These are phyloP conservation scores for Pituophis catenifer DNA, from an alignment of 2,113 vertebrate genomes.

Conservation along the genomic window DNA sequence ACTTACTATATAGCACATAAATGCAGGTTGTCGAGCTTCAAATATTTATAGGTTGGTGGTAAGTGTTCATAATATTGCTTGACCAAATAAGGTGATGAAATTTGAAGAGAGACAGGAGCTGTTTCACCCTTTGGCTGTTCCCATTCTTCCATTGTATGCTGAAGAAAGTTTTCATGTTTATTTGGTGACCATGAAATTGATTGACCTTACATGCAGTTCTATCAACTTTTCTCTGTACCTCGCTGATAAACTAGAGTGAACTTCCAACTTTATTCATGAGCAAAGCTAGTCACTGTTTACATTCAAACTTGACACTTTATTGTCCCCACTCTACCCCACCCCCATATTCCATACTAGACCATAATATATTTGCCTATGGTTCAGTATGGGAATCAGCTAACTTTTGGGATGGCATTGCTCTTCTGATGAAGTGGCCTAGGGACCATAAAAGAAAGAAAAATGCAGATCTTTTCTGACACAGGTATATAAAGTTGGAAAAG, in stretches of 20 bases:
- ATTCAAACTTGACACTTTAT: not conserved
- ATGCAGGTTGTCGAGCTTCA: slow-evolving; percentile 26
- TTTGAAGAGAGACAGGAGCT: not conserved
- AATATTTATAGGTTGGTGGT: not conserved
- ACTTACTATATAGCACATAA: slow-evolving; percentile 44
- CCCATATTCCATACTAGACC: not conserved
- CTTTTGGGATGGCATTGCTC: not conserved
- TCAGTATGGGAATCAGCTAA: not conserved
- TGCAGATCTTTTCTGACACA: not conserved
- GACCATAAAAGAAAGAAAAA: not conserved
- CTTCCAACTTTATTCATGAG: not conserved
- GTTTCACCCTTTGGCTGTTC: not conserved
- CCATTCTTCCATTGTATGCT: not conserved
- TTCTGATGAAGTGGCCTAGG: not conserved
- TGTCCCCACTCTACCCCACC: not conserved
- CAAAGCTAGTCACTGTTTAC: not conserved
- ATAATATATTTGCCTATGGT: not conserved
- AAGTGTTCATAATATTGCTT: not conserved
- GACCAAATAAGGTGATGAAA: not conserved
- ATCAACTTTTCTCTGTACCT: not conserved
- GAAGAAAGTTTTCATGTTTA: not conserved
- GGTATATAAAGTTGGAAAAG: not conserved
- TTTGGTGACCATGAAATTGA: not conserved
- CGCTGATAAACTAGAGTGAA: not conserved
- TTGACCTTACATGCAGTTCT: not conserved